These are phyloP conservation scores for Astropecten irregularis DNA, from an alignment of 53 echinoderm and acorn worm species.

Conservation along the genomic window DNA sequence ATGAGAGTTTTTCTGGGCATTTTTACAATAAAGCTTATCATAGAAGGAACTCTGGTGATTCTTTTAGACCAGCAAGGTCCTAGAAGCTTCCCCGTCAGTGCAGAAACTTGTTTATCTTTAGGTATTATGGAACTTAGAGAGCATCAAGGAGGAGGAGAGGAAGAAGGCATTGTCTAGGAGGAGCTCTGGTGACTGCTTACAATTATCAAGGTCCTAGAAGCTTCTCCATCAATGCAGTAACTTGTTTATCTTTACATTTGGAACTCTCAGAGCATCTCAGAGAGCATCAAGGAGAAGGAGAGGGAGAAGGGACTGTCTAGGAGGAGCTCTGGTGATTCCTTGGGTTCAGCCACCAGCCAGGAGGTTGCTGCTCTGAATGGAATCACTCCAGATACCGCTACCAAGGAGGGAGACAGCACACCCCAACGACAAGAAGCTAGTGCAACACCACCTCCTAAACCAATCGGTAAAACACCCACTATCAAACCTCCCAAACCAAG, in stretches of 20 bases:
- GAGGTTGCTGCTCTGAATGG: constrained; percentile 82
- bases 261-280: constrained; percentile 95
- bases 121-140: too few relatives aligned
- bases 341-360: constrained; percentile 73
- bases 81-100: too few relatives aligned
- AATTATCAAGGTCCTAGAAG: too few relatives aligned
- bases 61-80: too few relatives aligned
- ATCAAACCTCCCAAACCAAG: too few relatives aligned
- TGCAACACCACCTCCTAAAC: neutral
- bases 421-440: neutral
- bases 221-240: too few relatives aligned
- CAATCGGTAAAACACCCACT: constrained; percentile 22
- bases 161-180: constrained; percentile 60
- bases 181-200: constrained; percentile 68
- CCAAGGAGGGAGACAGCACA: constrained; percentile 5
- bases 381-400: constrained; percentile 43
- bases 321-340: constrained; percentile 70
- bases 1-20: too few relatives aligned
- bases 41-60: too few relatives aligned
- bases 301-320: constrained; percentile 52
- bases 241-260: too few relatives aligned
- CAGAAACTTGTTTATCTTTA: too few relatives aligned
- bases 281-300: constrained; percentile 82
- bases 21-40: too few relatives aligned
- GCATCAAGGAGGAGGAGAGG: constrained; percentile 71